Conservation (phyloP, 2,113 vertebrate species). For the Zingel zingel region DNA sequence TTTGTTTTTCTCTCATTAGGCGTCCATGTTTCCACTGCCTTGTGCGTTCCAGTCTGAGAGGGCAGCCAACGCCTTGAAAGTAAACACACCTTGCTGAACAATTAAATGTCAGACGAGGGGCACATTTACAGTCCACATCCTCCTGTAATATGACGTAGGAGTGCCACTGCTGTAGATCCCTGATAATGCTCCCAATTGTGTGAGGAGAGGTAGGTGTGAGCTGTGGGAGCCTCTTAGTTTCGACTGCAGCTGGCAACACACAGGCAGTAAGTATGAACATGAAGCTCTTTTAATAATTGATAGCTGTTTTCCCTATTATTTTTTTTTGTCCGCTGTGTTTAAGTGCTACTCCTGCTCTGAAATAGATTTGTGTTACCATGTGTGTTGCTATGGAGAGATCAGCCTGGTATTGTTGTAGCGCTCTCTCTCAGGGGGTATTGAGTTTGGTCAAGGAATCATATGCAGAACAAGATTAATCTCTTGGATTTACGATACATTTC, state of each 20-base stretch:
- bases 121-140: conserved; percentile 60
- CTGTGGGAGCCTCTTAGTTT: conserved; percentile 51
- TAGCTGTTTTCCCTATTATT: conserved; percentile 56
- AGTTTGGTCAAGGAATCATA: conserved; percentile 65
- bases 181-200: conserved; percentile 55
- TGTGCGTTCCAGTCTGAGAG: conserved; percentile 13
- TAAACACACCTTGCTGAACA: conserved; percentile 69
- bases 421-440: conserved; percentile 39
- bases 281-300: conserved; percentile 76
- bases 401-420: conserved; percentile 59
- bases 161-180: conserved; percentile 52
- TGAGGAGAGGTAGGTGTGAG: conserved; percentile 28
- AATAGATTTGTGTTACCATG: conserved; percentile 79
- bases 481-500: conserved; percentile 41
- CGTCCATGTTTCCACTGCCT: conserved; percentile 58
- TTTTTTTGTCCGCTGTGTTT: conserved; percentile 43
- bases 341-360: conserved; percentile 72
- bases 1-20: conserved; percentile 71
- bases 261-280: conserved; percentile 72
- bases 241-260: conserved; percentile 54
- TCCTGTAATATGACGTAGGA: conserved; percentile 44
- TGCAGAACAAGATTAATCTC: conserved; percentile 39
- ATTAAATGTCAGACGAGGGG: conserved; percentile 74
- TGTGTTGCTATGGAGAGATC: conserved; percentile 82
- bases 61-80: conserved; percentile 74